Evolutionary conservation across 2,888 invertebrate genomes (phyloP).

Genomic region (Drepana falcataria): DNA sequence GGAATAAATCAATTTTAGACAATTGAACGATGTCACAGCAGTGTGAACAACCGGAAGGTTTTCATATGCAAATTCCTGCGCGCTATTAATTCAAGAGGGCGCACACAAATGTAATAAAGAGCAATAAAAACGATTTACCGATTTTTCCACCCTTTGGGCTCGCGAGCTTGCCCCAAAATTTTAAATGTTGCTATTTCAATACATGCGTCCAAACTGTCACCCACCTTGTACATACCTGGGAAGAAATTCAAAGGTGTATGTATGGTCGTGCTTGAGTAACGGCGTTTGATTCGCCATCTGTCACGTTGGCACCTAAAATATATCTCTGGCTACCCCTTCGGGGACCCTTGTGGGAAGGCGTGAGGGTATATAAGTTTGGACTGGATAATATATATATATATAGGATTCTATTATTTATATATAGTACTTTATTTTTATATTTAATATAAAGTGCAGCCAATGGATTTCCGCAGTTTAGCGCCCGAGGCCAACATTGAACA

Average conservation of each 20-base stretch:
- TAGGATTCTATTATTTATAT: too few relatives aligned
- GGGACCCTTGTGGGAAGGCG: too few relatives aligned
- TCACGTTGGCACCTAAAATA: too few relatives aligned
- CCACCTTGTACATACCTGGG: too few relatives aligned
- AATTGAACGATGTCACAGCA: neutral
- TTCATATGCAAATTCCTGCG: conserved; percentile 62
- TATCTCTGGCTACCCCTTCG: too few relatives aligned
- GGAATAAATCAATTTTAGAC: too few relatives aligned
- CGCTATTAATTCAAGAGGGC: conserved; percentile 44
- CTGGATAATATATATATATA: too few relatives aligned
- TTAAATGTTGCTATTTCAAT: conserved; percentile 42
- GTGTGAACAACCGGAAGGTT: conserved; percentile 19
- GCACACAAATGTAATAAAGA: conserved; percentile 49
- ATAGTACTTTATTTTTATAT: neutral
- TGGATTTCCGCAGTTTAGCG: neutral
- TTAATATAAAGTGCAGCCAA: neutral
- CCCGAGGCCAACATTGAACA: conserved; percentile 9
- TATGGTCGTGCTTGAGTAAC: too few relatives aligned
- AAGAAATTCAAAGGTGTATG: too few relatives aligned
- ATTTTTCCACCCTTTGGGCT: conserved; percentile 50
- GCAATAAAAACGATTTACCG: conserved; percentile 72
- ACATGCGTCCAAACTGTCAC: too few relatives aligned
- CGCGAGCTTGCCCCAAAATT: conserved; percentile 26
- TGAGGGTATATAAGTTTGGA: too few relatives aligned
- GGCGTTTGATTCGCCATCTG: too few relatives aligned